Evolutionary conservation across 2,797 vertebrate genomes (phyloP), one percentile per base, ranked within the genome.

Genomic region (Semaprochilodus insignis): DNA sequence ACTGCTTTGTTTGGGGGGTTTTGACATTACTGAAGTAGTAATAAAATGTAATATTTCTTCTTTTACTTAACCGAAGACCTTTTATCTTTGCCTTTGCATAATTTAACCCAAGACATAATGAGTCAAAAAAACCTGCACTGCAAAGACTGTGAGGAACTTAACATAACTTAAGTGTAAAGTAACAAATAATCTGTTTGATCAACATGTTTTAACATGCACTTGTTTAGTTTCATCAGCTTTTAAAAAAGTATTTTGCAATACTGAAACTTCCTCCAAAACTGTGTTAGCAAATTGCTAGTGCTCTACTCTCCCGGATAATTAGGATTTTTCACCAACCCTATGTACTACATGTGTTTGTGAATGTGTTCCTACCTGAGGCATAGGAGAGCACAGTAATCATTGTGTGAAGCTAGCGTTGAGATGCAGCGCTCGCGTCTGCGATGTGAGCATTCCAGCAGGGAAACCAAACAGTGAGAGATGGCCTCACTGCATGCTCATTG

Each of bases 401-500:
- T 87, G 70, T 88, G 81, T 82, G 66, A 70, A 25, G 31, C 48
- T 84, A 77, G 48, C 71, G 77, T 51, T 70, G 34, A 52, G 88
- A 86, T 87, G 73, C 90, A 86, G 91, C 93, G 91, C 94, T 91
- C 90, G 88, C 89, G 91, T 93, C 92, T 77, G 93, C 80, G 94
- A 91, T 94, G 96, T 93, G 96, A 92, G 95, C 96, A 94, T 96
- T 97, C 96, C 96, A 91, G 93, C 96, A 94, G 93, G 93, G 92
- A 94, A 93, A 92, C 95, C 92, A 95, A 97, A 98, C 97, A 97
- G 97, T 97, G 95, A 96, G 95, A 94, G 96, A 96, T 93, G 93
- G 95, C 91, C 95, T 93, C 93, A 78, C 87, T 87, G 92, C 93
- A 90, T 94, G 95, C 96, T 95, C 95, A 92, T 90, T 95, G 97